Evolutionary conservation across 2,797 vertebrate species (phyloP).

Genomic region (Lophura swinhoii): DNA sequence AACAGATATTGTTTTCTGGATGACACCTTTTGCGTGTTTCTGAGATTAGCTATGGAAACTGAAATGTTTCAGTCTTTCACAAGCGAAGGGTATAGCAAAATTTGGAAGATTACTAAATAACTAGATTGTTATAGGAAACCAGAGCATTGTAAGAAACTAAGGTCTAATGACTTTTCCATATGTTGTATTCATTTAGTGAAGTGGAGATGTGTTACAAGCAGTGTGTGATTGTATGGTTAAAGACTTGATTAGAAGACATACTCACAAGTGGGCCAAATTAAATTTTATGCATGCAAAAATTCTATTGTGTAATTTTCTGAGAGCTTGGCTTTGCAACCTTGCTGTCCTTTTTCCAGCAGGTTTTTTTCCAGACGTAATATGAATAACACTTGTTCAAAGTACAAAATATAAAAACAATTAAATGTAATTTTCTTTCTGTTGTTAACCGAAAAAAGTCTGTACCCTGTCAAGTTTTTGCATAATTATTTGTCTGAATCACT

Average conservation of each 20-base stretch:
- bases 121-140: neutral
- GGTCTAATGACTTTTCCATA: neutral
- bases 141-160: neutral
- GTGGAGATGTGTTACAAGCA: neutral
- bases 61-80: neutral
- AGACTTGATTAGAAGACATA: constrained; percentile 8
- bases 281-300: neutral
- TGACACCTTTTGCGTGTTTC: neutral
- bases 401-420: neutral
- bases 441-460: neutral
- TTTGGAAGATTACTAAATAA: neutral
- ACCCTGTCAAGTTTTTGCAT: neutral
- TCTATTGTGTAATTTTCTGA: neutral
- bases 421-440: neutral
- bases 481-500: neutral
- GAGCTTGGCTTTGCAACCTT: neutral
- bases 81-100: neutral
- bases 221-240: neutral
- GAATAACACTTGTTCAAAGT: neutral
- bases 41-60: neutral
- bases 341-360: neutral
- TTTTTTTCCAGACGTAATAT: neutral
- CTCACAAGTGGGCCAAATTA: constrained; percentile 13
- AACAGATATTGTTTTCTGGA: neutral
- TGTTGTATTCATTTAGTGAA: neutral